Conservation (phyloP, 2,888 invertebrate genomes). For the Caenorhabditis japonica region DNA sequence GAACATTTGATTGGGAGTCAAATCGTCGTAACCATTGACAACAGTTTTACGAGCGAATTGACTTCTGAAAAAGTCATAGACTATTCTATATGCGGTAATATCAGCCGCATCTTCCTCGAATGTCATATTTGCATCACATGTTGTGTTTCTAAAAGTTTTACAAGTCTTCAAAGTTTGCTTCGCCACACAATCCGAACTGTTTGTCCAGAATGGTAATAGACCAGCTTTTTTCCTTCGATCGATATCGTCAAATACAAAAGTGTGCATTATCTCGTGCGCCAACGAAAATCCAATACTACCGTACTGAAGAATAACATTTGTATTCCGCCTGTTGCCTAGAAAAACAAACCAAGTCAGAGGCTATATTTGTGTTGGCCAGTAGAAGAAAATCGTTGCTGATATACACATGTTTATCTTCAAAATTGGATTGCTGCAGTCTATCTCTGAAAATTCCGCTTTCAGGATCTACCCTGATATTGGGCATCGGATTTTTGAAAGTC, state of each 20-base stretch:
- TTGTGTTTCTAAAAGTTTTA: slow-evolving; percentile 8
- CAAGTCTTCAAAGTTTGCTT: slow-evolving; percentile 33
- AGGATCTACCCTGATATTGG: background rate
- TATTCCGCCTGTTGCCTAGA: background rate
- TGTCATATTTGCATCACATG: background rate
- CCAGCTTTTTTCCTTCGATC: background rate
- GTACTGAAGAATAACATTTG: slow-evolving; percentile 15
- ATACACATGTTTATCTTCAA: slow-evolving; percentile 13
- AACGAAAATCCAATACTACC: slow-evolving; percentile 25
- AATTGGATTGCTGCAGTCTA: background rate
- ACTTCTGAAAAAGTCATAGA: slow-evolving; percentile 9
- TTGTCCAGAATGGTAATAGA: slow-evolving; percentile 22
- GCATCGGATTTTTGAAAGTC: background rate
- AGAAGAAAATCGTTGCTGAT: slow-evolving; percentile 26
- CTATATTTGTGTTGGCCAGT: slow-evolving; percentile 21
- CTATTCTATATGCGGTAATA: slow-evolving; percentile 20
- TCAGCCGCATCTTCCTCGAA: slow-evolving; percentile 46
- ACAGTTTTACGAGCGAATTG: slow-evolving; percentile 6
- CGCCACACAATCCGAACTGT: slow-evolving; percentile 14
- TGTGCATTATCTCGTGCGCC: slow-evolving; percentile 38
- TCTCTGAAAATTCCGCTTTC: background rate
- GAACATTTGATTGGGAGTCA: slow-evolving; percentile 27
- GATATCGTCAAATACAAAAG: slow-evolving; percentile 24
- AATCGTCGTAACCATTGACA: slow-evolving; percentile 13
- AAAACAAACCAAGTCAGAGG: slow-evolving; percentile 16